Evolutionary conservation across 2,888 invertebrate species (phyloP), one percentile per base, ranked within the genome.

Genomic region (Steinernema hermaphroditum): DNA sequence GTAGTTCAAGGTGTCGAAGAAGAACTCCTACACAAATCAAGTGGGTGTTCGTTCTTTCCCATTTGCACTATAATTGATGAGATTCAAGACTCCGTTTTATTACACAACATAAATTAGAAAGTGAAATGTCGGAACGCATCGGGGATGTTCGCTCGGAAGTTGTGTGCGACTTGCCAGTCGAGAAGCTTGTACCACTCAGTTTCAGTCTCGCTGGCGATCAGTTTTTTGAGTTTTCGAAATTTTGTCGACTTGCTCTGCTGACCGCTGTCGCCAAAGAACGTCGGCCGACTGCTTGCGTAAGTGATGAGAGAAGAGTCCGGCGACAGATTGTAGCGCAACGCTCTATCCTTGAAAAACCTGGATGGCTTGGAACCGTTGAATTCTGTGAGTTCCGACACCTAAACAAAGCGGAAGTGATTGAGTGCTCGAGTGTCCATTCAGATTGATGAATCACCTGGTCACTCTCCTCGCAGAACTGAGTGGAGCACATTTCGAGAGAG

Each of bases 341-440:
- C 72, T 46, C 72, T 2, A n/a, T 72, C 72, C 69, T 72, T 68
- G 57, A 72, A 72, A 29, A 72, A 72, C 27, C 41, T 37, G 34
- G 50, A 44, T 0, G 72, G 37, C 50, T 50, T 19, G 16, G 50
- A 50, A 14, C 49, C 49, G 29, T 68, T 41, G 43, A 69, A 54
- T 54, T 70, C 37, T 22, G 43, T 72, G 19, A 57, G 44, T 29
- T 72, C 24, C 14, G 27, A 72, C 46, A 68, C 24, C 46, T 34
- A 62, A 50, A 22, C 22, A 50, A 50, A 24, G 24, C 50, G 50
- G 22, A 50, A 50, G 22, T 50, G 50, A 4, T 6, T 4, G 16
- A 4, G 46, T 4, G 46, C 16, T 46, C 43, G 43, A 41, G 8
- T 41, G n/a, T 69, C n/a, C 22, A n/a, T n/a, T 49, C 32, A 1